Evolutionary conservation across 37 sponge, comb jelly and placozoan genomes (phyloP).

Genomic region (Spongilla lacustris): DNA sequence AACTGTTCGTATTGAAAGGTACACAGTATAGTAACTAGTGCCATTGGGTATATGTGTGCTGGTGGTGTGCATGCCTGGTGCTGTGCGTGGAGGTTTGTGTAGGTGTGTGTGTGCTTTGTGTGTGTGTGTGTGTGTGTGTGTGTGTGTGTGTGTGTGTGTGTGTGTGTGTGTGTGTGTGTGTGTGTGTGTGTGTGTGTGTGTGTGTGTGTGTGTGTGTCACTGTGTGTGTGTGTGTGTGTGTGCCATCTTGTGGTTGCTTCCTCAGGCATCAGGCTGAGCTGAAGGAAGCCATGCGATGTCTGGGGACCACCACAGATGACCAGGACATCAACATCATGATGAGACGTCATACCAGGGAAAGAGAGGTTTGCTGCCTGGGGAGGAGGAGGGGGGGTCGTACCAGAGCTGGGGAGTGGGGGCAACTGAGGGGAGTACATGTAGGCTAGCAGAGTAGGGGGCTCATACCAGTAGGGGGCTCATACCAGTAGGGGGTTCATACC

Average conservation of each 20-base stretch:
- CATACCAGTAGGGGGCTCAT: no score
- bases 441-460: no score
- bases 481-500: no score
- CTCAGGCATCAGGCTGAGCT: background rate
- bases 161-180: background rate
- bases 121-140: conserved; percentile 6
- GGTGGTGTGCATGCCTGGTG: background rate
- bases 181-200: background rate
- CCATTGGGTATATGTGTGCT: background rate
- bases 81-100: conserved; percentile 22
- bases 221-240: no score
- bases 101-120: conserved; percentile 8
- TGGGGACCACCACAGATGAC: no score
- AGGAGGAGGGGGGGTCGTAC: conserved; percentile 66
- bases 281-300: background rate
- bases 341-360: conserved; percentile 59
- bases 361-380: conserved; percentile 42
- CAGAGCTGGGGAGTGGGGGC: background rate
- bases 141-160: background rate
- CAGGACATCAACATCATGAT: conserved; percentile 30
- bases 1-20: no score
- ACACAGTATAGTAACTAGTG: no score
- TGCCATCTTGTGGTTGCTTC: no score
- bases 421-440: background rate
- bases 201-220: background rate